Evolutionary conservation across 2,797 vertebrate species (phyloP).

Genomic region (Steatocranus sp.): DNA sequence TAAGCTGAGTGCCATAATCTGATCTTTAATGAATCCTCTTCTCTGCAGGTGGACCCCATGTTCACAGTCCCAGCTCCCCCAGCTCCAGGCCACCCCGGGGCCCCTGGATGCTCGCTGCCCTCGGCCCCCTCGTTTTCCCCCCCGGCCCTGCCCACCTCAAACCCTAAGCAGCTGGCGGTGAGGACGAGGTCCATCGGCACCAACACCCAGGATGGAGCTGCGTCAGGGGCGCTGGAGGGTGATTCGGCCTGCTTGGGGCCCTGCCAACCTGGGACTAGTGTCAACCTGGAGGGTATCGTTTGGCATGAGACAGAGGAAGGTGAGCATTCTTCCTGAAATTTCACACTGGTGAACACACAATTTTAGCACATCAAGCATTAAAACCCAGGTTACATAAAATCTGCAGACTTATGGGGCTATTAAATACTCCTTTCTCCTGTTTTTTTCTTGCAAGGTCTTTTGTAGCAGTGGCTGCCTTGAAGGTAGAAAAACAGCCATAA

Average conservation of each 20-base stretch:
- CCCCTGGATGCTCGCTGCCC: slow-evolving; percentile 70
- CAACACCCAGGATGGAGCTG: slow-evolving; percentile 85
- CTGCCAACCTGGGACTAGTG: slow-evolving; percentile 96
- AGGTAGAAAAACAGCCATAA: background rate
- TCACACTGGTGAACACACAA: background rate
- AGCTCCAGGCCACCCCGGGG: slow-evolving; percentile 76
- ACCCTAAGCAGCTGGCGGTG: slow-evolving; percentile 86
- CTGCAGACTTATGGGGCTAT: background rate
- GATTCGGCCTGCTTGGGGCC: slow-evolving; percentile 90
- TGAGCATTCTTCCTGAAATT: slow-evolving; percentile 38
- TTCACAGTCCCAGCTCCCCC: slow-evolving; percentile 88
- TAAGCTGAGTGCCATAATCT: background rate
- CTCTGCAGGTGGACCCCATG: slow-evolving; percentile 86
- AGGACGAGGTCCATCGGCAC: slow-evolving; percentile 94
- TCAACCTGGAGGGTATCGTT: slow-evolving; percentile 98
- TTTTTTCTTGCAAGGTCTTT: background rate
- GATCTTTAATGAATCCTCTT: background rate
- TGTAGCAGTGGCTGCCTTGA: background rate
- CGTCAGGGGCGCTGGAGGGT: slow-evolving; percentile 76
- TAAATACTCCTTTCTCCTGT: background rate
- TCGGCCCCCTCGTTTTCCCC: slow-evolving; percentile 55
- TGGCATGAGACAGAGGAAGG: slow-evolving; percentile 99
- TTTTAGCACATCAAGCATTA: background rate
- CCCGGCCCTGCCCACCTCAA: slow-evolving; percentile 81
- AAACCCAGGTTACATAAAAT: background rate